Base-by-base conservation (phyloP, 2,113 vertebrate species). In the Calidris pugnax region DNA sequence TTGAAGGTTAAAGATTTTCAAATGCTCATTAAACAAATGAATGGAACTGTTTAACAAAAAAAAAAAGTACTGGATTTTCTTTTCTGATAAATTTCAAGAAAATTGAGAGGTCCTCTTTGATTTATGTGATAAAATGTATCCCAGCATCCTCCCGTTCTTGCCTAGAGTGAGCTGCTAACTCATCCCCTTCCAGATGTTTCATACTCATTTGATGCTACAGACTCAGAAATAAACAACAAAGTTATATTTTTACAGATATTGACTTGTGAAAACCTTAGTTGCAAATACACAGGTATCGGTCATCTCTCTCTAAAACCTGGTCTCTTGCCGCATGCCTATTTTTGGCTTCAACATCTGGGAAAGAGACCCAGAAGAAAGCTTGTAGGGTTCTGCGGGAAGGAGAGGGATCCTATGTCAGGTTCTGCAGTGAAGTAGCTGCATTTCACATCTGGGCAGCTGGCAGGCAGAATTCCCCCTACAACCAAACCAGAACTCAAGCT, bases 11-110 rank as follows among this genome's bases (percentile, higher is more conserved):
- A 74, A 75, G 74, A 93, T 90, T 93, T 90, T 97, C 69, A 75
- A 93, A 93, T 50, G 68, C 53, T 97, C 69, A 78, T 93, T 96
- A 94, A 90, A 89, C 50, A 95, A 97, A 96, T 35, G 10, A 84
- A 95, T 86, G 20, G 32, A 91, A 66, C 10, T 71, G 37, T 45
- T 59, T 41, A 41, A 41, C 39, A 41, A 62, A 55, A 66, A 56
- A 77, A 84, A 80, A 67, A 88, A 48, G 10, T 47, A 85, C 23
- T 41, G 48, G 50, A 75, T 93, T 89, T 85, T 81, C n/a, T 77
- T 86, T 72, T 39, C 66, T n/a, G 37, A 79, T 80, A 62, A 27
- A 45, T 81, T 75, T 84, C 66, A 83, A 93, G 74, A 82, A 95
- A 97, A 97, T 83, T 7, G 30, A 91, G 62, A 94, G n/a, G 27